Conservation (phyloP, 1,140 invertebrate species). For the Drosophila lowei region DNA sequence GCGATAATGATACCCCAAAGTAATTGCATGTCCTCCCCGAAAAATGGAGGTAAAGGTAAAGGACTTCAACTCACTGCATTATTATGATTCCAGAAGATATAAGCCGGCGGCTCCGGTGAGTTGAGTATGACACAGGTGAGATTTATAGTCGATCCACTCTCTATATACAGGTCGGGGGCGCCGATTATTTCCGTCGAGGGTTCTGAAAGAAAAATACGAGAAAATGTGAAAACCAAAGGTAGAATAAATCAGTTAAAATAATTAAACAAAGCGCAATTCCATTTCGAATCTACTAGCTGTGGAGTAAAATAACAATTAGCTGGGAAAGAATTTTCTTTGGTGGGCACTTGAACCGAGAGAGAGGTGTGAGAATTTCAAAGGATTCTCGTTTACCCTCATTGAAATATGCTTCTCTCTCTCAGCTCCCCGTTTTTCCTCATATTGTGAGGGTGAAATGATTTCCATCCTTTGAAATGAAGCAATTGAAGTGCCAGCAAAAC, state of each 20-base stretch:
- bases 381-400: slow-evolving; percentile 13
- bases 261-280: slow-evolving; percentile 7
- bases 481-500: slow-evolving; percentile 27
- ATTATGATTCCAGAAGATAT: slow-evolving; percentile 97
- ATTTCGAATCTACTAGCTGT: slow-evolving; percentile 1
- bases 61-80: slow-evolving; percentile 87
- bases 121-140: slow-evolving; percentile 95
- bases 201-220: slow-evolving; percentile 86
- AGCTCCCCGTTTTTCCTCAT: no score
- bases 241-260: background rate
- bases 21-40: slow-evolving; percentile 54
- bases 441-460: slow-evolving; percentile 13
- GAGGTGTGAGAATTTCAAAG: slow-evolving; percentile 38
- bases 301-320: slow-evolving; percentile 60
- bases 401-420: slow-evolving; percentile 3
- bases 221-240: background rate
- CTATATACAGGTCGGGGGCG: slow-evolving; percentile 94
- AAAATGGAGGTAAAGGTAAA: slow-evolving; percentile 4
- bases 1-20: slow-evolving; percentile 63
- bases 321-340: slow-evolving; percentile 19
- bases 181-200: slow-evolving; percentile 95
- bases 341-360: background rate
- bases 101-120: slow-evolving; percentile 94
- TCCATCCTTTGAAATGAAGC: slow-evolving; percentile 26
- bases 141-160: slow-evolving; percentile 96